phyloP scores from a whole-genome alignment of 2,113 vertebrate genomes.

The Sander vitreus region DNA sequence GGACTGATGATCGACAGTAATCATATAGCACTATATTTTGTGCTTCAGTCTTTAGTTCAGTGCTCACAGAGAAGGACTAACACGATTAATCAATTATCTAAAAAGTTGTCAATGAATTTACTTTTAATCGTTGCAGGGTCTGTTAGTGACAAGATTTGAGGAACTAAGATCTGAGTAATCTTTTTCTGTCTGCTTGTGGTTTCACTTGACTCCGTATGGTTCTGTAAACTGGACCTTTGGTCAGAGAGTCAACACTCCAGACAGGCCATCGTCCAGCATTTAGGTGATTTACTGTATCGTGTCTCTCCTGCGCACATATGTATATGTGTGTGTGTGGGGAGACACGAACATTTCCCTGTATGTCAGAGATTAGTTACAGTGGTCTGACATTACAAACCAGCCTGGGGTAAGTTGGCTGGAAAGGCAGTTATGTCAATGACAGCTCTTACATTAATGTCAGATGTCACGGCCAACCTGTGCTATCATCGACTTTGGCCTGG shows the following conservation, averaged over 20 bases:
- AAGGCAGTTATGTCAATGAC: conserved; percentile 15
- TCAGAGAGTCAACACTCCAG: not conserved
- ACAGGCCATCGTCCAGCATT: not conserved
- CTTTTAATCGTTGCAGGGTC: not conserved
- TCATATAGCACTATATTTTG: not conserved
- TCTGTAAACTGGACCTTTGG: conserved; percentile 28
- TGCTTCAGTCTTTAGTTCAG: not conserved
- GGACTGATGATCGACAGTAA: conserved; percentile 19
- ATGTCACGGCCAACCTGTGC: conserved; percentile 70
- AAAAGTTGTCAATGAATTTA: not conserved
- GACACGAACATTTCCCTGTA: conserved; percentile 41
- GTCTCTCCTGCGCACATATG: conserved; percentile 14
- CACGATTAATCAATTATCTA: not conserved
- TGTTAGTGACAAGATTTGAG: not conserved
- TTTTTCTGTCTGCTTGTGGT: not conserved
- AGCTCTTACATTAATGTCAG: conserved; percentile 74
- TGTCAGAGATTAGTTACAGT: conserved; percentile 52
- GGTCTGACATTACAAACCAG: conserved; percentile 69
- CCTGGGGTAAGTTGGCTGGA: conserved; percentile 14
- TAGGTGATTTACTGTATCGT: conserved; percentile 28
- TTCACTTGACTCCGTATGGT: not conserved
- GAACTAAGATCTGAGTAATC: not conserved
- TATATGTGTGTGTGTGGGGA: not conserved
- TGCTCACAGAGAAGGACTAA: not conserved
- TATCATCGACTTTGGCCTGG: conserved; percentile 74